Percentiles rank a stretch among this genome's conserved stretches.
These are phyloP conservation scores for Aphis gossypii DNA, from an alignment of 1,140 invertebrate genomes.

Conservation along the genomic window DNA sequence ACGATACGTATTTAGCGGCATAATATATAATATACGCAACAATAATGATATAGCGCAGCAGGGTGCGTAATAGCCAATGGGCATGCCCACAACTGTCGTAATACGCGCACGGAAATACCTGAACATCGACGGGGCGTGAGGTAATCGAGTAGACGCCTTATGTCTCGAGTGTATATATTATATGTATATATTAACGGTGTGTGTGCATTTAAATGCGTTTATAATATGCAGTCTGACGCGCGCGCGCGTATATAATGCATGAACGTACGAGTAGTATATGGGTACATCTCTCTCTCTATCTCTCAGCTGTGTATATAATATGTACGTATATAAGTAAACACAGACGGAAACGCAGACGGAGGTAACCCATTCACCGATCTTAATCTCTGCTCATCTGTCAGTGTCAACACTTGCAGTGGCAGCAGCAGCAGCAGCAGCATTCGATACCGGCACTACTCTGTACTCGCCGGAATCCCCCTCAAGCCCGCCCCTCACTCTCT, in stretches of 20 bases:
- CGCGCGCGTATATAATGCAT: neutral
- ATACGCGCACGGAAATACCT: neutral
- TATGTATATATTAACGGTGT: neutral
- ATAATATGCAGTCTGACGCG: neutral
- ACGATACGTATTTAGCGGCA: neutral
- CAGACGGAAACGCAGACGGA: conserved; percentile 30
- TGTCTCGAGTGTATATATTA: neutral
- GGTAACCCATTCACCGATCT: conserved; percentile 54
- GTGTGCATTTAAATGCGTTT: conserved; percentile 28
- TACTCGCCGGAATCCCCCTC: neutral
- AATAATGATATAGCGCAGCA: neutral
- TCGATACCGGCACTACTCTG: conserved; percentile 1
- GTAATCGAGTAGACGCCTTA: conserved; percentile 28
- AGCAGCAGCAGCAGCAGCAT: too few relatives aligned
- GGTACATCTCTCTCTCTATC: too few relatives aligned
- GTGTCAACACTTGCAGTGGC: conserved; percentile 52
- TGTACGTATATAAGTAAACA: too few relatives aligned
- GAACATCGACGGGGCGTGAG: conserved; percentile 26
- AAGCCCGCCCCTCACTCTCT: neutral
- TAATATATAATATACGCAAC: neutral
- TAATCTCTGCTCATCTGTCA: conserved; percentile 54
- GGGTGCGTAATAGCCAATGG: neutral
- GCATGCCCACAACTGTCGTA: neutral
- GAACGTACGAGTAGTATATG: neutral
- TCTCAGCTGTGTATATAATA: too few relatives aligned